Base-by-base conservation (phyloP, 2,797 vertebrate genomes). In the Poecile montanus region DNA sequence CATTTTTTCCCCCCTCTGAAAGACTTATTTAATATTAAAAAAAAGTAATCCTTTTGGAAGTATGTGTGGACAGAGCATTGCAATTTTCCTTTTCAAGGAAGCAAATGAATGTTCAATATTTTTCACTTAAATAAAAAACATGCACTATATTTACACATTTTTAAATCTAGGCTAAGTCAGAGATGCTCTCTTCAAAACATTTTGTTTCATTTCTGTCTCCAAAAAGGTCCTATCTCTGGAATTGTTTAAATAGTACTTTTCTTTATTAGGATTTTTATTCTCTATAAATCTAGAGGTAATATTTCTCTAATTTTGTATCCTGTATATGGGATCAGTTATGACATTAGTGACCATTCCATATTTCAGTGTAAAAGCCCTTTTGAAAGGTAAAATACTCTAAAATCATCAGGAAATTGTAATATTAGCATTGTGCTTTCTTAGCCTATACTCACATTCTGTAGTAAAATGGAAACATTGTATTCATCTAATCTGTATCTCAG, bases 181-280 rank as follows among this genome's bases (percentile, higher is more conserved):
- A 94, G 29, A 22, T n/a, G 70, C 42, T 58, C 38, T 87, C 38
- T 34, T 87, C 85, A 83, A 91, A 88, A 47, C 14, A 47, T 1
- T 32, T 21, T 11, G 4, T 53, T 89, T 88, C 16, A 44, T 62
- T 81, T 63, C 42, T 58, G 16, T 58, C 44, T 84, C 76, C 12
- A 81, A 68, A 90, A 83, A 56, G 29, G 20, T 47, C 7, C 30
- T 30, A 8, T 60, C 51, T 76, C 87, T 78, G 81, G 26, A 93
- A 86, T 26, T 68, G 9, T 75, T 92, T 88, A 85, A 91, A 89
- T 22, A 38, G 16, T 38, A 66, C 32, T 96, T 90, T 84, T 84
- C 75, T 77, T 66, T 14, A 58, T 70, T 15, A 45, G 15, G 4
- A 61, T 58, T 88, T 82, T 81, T 45, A 53, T 70, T 89, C 67